A percentile compares a stretch with the other conserved stretches of the same genome.
Conservation (phyloP, 2,113 vertebrate species). For the Stomatorhinus ivindoensis region DNA sequence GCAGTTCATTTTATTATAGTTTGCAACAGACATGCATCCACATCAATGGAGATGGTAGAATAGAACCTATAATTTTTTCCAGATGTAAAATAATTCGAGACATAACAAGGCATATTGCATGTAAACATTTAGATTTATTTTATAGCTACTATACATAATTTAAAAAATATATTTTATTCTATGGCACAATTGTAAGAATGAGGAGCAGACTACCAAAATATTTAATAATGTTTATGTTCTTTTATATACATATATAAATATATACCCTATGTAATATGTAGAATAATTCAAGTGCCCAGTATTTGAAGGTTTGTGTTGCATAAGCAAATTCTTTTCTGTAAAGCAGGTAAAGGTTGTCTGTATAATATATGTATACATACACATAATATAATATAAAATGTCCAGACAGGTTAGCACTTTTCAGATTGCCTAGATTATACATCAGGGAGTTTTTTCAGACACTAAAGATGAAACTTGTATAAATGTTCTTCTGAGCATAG, state of each 20-base stretch:
- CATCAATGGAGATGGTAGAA: not conserved
- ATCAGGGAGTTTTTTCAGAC: constrained; percentile 2
- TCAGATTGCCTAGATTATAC: not conserved
- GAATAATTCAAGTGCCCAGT: not conserved
- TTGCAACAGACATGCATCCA: not conserved
- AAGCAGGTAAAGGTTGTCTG: not conserved
- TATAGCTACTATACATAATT: not conserved
- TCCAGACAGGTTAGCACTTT: not conserved
- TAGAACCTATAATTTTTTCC: not conserved
- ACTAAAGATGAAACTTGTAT: not conserved
- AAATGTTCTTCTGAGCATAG: not conserved
- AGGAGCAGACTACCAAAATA: not conserved
- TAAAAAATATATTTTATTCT: not conserved
- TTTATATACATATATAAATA: not conserved
- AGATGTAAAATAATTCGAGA: not conserved
- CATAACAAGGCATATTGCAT: not conserved
- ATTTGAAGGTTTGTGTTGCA: not conserved
- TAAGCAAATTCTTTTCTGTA: not conserved
- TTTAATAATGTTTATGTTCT: not conserved
- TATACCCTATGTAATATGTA: not conserved
- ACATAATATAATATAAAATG: not conserved
- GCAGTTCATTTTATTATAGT: not conserved
- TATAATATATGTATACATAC: not conserved
- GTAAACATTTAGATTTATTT: not conserved
- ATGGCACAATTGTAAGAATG: not conserved